Conservation (phyloP, 2,797 vertebrate species). For the Rousettus madagascariensis region DNA sequence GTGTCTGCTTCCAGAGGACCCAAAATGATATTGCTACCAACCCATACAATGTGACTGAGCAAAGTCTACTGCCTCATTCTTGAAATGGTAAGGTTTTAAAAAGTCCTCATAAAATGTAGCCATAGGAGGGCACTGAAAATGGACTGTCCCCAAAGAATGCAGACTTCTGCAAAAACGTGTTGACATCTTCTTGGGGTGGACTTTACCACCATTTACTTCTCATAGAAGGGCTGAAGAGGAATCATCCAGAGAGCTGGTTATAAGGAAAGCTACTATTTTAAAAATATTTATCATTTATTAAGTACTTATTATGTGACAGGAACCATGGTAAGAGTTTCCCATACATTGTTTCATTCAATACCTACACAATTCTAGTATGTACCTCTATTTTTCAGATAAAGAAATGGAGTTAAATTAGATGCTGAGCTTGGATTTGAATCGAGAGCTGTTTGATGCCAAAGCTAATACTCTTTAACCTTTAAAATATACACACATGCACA, state of each 20-base stretch:
- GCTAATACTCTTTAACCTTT: conserved; percentile 5
- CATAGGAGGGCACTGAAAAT: background rate
- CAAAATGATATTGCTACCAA: background rate
- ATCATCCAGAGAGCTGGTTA: conserved; percentile 14
- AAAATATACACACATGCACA: background rate
- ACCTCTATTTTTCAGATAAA: conserved; percentile 47
- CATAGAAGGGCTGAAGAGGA: conserved; percentile 2
- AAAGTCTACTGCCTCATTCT: background rate
- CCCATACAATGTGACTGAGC: background rate
- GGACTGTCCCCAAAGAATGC: background rate
- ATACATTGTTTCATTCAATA: conserved; percentile 47
- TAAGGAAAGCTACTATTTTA: conserved; percentile 50
- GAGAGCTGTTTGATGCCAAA: conserved; percentile 40
- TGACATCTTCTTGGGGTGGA: background rate
- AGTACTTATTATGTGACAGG: conserved; percentile 54
- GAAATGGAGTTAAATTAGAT: conserved; percentile 53
- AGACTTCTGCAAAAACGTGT: background rate
- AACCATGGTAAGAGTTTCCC: conserved; percentile 55
- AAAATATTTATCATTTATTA: conserved; percentile 71
- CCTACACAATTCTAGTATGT: conserved; percentile 41
- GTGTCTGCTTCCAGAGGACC: background rate
- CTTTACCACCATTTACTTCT: background rate
- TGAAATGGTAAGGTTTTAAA: background rate
- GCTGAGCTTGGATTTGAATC: conserved; percentile 37
- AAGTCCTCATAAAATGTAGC: background rate